Base-by-base conservation (phyloP, 2,888 invertebrate genomes). In the Strigamia transsilvanica region DNA sequence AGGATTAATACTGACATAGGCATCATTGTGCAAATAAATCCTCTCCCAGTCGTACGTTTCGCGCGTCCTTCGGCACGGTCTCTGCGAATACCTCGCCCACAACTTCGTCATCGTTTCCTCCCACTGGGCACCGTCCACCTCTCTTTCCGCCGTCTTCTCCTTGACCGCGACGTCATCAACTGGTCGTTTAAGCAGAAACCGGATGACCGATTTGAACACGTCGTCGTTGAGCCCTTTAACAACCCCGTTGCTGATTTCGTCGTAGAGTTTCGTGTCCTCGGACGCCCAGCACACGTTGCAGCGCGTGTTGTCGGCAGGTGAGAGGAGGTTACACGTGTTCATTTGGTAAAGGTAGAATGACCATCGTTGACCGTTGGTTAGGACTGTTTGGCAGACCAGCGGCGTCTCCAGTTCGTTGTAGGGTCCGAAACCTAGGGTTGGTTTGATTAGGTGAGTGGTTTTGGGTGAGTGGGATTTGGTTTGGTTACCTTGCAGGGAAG, bases 341-440 rank as follows among this genome's bases (percentile, higher is more conserved):
- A 99, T 88, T 88, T 99, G 99, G 87, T 98, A 99, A 15, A 93
- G 91, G 86, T 93, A 94, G 84, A 98, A 93, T 0, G 94, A 93
- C 92, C 95, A 97, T 4, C 91, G 87, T 84, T 93, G 91, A 0
- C 99, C 98, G 88, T 99, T 94, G 0, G 97, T 95, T 56, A 98
- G 90, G 15, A 97, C 90, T 18, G 94, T 93, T 90, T 99, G 98
- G 4, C 95, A 94, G 0, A 93, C 92, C 82, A 98, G 88, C 0
- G 99, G 99, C 87, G 97, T 97, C 0, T 95, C 96, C 21, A 98
- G 85, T 85, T 99, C 98, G 85, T 94, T 94, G 87, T 91, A 95
- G 18, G 95, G 94, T 46, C 94, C 95, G 88, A 98, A 99, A 27
- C 99, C 90, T 90, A 85, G 38, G 80, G 10, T 38, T 10, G 61